Base-by-base conservation (phyloP, 2,113 vertebrate species). In the Colistium nudipinnis region DNA sequence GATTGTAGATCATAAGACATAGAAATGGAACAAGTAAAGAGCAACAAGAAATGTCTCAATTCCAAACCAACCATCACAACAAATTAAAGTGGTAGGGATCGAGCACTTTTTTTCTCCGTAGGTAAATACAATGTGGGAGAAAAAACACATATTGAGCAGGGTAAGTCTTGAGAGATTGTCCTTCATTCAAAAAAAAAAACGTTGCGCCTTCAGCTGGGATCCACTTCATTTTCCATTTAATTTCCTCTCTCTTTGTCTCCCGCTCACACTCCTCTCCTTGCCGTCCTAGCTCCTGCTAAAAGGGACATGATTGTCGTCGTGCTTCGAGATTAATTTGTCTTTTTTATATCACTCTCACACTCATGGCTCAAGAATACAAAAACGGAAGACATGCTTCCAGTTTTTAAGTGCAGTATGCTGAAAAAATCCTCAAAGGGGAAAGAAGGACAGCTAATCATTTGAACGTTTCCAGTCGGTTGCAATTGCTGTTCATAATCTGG, bases 281-380 rank as follows among this genome's bases (percentile, higher is more conserved):
- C 62, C 20, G 78, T n/a, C 74, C 70, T 80, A 73, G 56, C 74
- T 81, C 79, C 76, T 53, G 70, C 82, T 62, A 82, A 62, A n/a
- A 38, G 78, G 87, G 83, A 86, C 84, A 27, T 92, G 92, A 94
- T 94, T 94, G 93, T 94, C 92, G 76, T 90, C 85, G 86, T 89
- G 90, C 89, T 85, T 82, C 61, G 72, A 80, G 79, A 88, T 80
- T 86, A 76, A 74, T 90, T 83, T 85, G 81, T 88, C 77, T 60
- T 76, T 45, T 85, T 74, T 64, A 76, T 68, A 66, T 74, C 55
- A 38, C 77, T 75, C 75, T 82, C 80, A 67, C 75, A 51, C 78
- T 86, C 88, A 87, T 73, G 83, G 81, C 85, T 88, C 90, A 78
- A 82, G 28, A 83, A 82, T 88, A 88, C 65, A 87, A 88, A 84